Conservation (phyloP, 2,113 vertebrate genomes). For the Vidua macroura region DNA sequence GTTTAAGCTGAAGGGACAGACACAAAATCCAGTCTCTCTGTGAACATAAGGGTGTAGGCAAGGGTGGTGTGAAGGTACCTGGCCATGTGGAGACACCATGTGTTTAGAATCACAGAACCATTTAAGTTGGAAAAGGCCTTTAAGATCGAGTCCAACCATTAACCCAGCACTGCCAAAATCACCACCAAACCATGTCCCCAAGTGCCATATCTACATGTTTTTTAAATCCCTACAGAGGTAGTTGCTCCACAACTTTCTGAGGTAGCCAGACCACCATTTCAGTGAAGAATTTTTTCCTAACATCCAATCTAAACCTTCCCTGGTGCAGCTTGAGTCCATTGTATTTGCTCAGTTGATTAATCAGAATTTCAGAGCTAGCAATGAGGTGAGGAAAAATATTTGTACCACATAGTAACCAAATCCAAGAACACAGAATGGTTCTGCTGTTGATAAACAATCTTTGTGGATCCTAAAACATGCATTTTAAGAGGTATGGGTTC, state of each 20-base stretch:
- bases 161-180: background rate
- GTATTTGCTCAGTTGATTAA: background rate
- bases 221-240: background rate
- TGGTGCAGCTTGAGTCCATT: background rate
- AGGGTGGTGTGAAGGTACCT: background rate
- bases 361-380: background rate
- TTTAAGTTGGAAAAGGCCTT: background rate
- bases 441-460: background rate
- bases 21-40: background rate
- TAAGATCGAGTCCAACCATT: background rate
- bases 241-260: background rate
- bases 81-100: background rate
- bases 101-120: background rate
- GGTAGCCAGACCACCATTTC: background rate
- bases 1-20: background rate
- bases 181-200: background rate
- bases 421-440: background rate
- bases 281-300: background rate
- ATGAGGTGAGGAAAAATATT: background rate
- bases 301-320: background rate
- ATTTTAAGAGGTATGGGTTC: background rate
- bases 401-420: background rate
- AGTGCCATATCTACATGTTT: background rate
- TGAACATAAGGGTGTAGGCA: background rate
- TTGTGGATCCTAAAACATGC: background rate